A percentile compares a stretch with the other conserved stretches of the same genome.
phyloP scores from a whole-genome alignment of 2,888 invertebrate species.

The Limnephilus marmoratus region DNA sequence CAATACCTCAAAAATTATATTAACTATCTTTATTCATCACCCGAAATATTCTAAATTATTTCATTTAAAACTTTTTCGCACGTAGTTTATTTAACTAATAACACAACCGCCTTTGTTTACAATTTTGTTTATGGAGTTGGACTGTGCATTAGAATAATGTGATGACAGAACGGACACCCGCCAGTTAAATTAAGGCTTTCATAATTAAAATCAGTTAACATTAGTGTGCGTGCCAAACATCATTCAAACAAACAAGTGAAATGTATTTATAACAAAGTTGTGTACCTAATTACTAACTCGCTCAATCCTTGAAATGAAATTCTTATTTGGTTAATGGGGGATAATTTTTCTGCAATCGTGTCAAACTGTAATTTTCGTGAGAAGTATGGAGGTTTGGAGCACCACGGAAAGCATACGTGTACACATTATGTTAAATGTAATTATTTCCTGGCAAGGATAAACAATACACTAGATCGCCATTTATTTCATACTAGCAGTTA shows the following conservation, averaged over 20 bases:
- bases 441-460: background rate
- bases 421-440: background rate
- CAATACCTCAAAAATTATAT: background rate
- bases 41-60: background rate
- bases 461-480: background rate
- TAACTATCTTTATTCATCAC: too few species aligned
- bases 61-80: background rate
- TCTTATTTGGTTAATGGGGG: constrained; percentile 17
- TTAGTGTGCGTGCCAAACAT: background rate
- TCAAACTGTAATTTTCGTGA: constrained; percentile 32
- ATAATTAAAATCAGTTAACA: constrained; percentile 22
- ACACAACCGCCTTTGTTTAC: background rate
- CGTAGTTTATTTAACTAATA: background rate
- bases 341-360: constrained; percentile 21
- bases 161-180: background rate
- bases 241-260: constrained; percentile 14
- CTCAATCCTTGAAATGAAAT: background rate
- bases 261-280: constrained; percentile 4
- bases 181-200: background rate
- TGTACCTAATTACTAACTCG: constrained; percentile 17
- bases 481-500: background rate
- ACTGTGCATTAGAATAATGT: background rate
- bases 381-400: background rate
- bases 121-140: background rate
- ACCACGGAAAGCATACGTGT: background rate